Evolutionary conservation across 2,888 invertebrate genomes (phyloP), one percentile per base, ranked within the genome.

Genomic region (Perizoma affinitatum): DNA sequence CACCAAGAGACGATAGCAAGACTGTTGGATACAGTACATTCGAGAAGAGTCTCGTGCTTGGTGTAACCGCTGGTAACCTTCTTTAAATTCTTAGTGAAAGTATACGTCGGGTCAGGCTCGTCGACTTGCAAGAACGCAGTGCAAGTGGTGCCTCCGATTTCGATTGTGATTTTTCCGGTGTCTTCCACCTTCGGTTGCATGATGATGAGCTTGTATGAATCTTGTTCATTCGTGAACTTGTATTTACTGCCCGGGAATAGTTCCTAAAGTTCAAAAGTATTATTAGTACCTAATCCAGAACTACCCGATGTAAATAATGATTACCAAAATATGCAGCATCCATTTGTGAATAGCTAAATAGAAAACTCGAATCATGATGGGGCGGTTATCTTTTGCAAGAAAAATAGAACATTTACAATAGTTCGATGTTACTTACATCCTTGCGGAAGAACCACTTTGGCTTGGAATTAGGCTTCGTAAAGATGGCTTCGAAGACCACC

Each of bases 1-100:
- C 95, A 97, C 98, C 99, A 99, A 53, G 96, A 95, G n/a, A 99
- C 96, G 72, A 96, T 95, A 6, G 99, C 99, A 87, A 99, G 95
- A 74, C 96, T 97, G 82, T 96, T 98, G 79, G 97, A 98, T 47
- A 99, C 96, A 42, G 97, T 95, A 90, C 99, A 99, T 85, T 99
- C 98, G 73, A 99, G 93, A 60, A 95, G 94, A 0, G 96, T 95
- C 83, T 98, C 98, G 84, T 99, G 98, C 74, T 96, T 95, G 0
- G 97, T 96, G 82, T 96, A 98, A 22, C 99, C 98, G 75, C 97
- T 97, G 47, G 96, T 94, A 73, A 95, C 96, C 88, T 98, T 98
- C 72, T 97, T 96, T 54, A 99, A 92, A 45, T 95, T 96, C 86
- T 98, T 98, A 5, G 96, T 95, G 92, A 99, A 99, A 63, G 95